These are phyloP conservation scores for Hypena proboscidalis DNA, from an alignment of 2,888 invertebrate genomes.

Conservation along the genomic window DNA sequence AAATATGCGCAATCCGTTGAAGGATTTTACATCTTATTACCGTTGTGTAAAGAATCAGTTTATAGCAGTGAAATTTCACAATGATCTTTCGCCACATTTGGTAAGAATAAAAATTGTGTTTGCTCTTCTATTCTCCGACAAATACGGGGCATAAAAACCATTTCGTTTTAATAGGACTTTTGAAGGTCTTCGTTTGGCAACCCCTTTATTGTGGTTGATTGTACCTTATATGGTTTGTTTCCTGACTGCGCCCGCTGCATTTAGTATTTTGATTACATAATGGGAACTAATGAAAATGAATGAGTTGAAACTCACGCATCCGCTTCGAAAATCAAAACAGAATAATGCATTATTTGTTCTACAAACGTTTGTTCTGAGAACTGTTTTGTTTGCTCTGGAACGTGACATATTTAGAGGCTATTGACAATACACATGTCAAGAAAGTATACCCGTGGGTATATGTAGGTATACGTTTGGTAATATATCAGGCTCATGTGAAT, in stretches of 20 bases:
- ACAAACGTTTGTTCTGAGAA: constrained; percentile 35
- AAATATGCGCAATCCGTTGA: constrained; percentile 69
- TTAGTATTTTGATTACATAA: constrained; percentile 55
- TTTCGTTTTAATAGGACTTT: constrained; percentile 50
- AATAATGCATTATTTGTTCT: constrained; percentile 43
- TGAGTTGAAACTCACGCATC: constrained; percentile 46
- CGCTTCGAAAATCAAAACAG: constrained; percentile 40
- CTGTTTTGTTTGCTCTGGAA: constrained; percentile 34
- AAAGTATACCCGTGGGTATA: constrained; percentile 23
- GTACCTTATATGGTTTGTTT: constrained; percentile 54
- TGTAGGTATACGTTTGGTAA: constrained; percentile 18
- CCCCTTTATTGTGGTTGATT: constrained; percentile 50
- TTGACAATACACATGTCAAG: constrained; percentile 30
- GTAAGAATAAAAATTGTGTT: constrained; percentile 62
- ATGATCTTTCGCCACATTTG: constrained; percentile 59
- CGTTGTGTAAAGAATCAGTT: constrained; percentile 59
- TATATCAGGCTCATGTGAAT: constrained; percentile 25
- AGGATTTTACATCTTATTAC: constrained; percentile 77
- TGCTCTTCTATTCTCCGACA: constrained; percentile 55
- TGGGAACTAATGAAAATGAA: constrained; percentile 57
- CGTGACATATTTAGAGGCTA: constrained; percentile 32
- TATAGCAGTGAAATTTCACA: constrained; percentile 56
- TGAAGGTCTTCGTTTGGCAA: constrained; percentile 50
- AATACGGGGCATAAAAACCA: constrained; percentile 55
- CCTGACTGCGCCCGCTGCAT: constrained; percentile 46